Percentiles rank a stretch among this genome's conserved stretches.
phyloP scores from a whole-genome alignment of 2,113 vertebrate species.

The Antechinus stuartii region DNA sequence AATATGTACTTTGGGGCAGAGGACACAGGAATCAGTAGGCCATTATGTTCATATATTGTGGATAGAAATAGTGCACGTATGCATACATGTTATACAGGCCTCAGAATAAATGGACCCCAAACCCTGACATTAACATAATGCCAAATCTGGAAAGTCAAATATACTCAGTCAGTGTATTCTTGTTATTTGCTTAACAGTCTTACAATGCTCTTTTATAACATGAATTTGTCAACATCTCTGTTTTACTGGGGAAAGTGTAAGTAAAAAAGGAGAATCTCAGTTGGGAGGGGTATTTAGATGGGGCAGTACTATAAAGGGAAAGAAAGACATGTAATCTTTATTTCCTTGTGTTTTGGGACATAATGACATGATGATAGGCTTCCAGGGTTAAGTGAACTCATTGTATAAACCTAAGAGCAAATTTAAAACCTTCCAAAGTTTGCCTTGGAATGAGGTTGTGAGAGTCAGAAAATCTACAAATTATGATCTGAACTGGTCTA shows the following conservation, averaged over 20 bases:
- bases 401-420: neutral
- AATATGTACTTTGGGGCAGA: slow-evolving; percentile 73
- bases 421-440: neutral
- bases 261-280: neutral
- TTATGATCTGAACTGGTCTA: neutral
- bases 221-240: neutral
- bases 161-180: neutral
- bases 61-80: neutral
- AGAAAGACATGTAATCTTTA: neutral
- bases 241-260: neutral
- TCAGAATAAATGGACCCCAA: slow-evolving; percentile 33
- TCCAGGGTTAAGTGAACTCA: neutral
- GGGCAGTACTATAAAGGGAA: neutral
- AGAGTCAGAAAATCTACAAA: neutral
- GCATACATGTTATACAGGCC: neutral
- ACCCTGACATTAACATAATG: neutral
- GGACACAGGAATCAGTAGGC: slow-evolving; percentile 74
- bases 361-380: neutral
- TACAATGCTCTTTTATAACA: neutral
- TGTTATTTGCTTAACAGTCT: neutral
- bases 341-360: neutral
- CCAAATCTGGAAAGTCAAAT: slow-evolving; percentile 27
- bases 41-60: slow-evolving; percentile 59
- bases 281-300: neutral
- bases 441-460: neutral